phyloP scores from a whole-genome alignment of 1,140 invertebrate genomes.

The Drosophila bipectinata region DNA sequence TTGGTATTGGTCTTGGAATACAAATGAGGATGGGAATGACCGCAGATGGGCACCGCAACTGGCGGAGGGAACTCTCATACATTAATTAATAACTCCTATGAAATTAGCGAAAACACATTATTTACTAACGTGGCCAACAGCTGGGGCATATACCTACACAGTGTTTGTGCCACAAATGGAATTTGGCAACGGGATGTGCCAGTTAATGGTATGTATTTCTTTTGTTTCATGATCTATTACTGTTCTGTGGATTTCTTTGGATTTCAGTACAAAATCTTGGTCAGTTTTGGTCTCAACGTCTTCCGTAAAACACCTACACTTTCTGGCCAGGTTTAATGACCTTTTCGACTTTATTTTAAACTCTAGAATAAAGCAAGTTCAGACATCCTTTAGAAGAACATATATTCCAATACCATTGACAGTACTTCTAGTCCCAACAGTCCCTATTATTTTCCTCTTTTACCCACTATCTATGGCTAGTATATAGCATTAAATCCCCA shows the following conservation, averaged over 20 bases:
- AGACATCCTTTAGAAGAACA: neutral
- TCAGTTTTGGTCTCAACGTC: neutral
- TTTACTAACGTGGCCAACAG: slow-evolving; percentile 43
- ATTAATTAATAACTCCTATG: slow-evolving; percentile 76
- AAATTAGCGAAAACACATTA: slow-evolving; percentile 70
- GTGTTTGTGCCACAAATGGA: slow-evolving; percentile 26
- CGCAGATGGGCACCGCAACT: slow-evolving; percentile 35
- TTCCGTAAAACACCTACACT: slow-evolving; percentile 7
- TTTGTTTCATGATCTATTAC: slow-evolving; percentile 46
- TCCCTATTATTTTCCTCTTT: neutral
- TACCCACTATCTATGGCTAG: slow-evolving; percentile 38
- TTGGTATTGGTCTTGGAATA: slow-evolving; percentile 15
- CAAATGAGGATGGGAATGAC: slow-evolving; percentile 69
- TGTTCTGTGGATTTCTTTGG: neutral
- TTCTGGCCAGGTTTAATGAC: slow-evolving; percentile 26
- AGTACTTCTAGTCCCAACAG: neutral
- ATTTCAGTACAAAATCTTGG: neutral
- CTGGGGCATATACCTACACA: neutral
- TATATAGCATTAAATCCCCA: slow-evolving; percentile 64
- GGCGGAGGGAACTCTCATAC: slow-evolving; percentile 37
- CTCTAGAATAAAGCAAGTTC: neutral
- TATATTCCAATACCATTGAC: too few relatives aligned
- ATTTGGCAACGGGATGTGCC: slow-evolving; percentile 30
- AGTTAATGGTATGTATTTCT: slow-evolving; percentile 2
- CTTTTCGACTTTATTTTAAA: neutral